Evolutionary conservation across 30 jellyfish, hydroid and myxozoan species (phyloP), one percentile per base, ranked within the genome.

Genomic region (Hydractinia echinata): DNA sequence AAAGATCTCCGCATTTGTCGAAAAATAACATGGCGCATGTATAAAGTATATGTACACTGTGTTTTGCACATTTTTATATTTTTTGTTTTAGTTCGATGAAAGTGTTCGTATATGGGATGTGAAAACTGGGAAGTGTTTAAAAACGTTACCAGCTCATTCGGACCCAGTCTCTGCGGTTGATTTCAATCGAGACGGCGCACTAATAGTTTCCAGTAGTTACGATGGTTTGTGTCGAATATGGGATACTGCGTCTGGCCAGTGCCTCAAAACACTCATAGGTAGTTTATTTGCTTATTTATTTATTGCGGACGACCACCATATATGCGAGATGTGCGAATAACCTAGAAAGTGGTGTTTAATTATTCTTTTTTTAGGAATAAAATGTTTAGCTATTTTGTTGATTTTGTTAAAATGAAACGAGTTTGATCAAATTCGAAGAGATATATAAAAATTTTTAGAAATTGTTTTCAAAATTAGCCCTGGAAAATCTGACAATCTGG

Each of bases 51-150:
- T n/a, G n/a, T n/a, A 9, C 16, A 7, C 67, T 71, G 55, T n/a
- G 79, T 68, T 49, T 64, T 64, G 9, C 9, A 64, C 0, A 6
- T 6, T 64, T 0, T 54, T 54, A 21, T 49, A 49, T 7, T 7
- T 53, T 86, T 15, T 13, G 53, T 55, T 55, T 20, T 55, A 91
- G 97, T 86, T 91, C 84, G 97, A 91, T 73, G 97, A 91, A 86
- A 91, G 97, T 66, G 97, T 91, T 49, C 95, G 97, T 6, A 86
- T 91, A n/a, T 91, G 97, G 97, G 97, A 91, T 79, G 97, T 91
- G 18, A 91, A 91, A 67, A 91, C 97, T 55, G 97, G 97, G 15
- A 86, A 86, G 70, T 86, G 97, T 60, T 77, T 86, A 73, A 91
- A 91, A 79, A 91, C 97, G 13, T 70, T 91, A 56, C 97, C 97